Conservation (phyloP, 2,113 vertebrate species). For the Lycaon pictus region DNA sequence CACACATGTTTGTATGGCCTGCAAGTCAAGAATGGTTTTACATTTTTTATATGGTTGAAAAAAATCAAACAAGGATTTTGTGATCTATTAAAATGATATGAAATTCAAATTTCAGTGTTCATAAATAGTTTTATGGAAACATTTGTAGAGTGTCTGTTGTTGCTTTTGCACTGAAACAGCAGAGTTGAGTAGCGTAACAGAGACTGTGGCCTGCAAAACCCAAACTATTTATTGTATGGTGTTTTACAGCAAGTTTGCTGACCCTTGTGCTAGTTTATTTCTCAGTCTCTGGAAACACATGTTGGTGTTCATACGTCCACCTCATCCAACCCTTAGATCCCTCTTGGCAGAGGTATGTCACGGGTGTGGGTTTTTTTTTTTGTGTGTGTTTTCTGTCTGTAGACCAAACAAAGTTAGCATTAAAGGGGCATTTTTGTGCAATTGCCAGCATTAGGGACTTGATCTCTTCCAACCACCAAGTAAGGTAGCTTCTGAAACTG, state of each 20-base stretch:
- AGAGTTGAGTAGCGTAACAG: background rate
- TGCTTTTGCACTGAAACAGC: constrained; percentile 6
- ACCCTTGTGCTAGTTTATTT: background rate
- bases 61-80: background rate
- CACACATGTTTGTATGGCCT: background rate
- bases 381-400: background rate
- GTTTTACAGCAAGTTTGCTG: background rate
- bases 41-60: constrained; percentile 40
- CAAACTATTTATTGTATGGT: background rate
- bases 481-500: background rate
- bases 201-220: background rate
- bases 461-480: background rate
- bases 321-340: background rate
- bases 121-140: background rate
- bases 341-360: background rate
- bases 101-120: constrained; percentile 18
- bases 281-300: background rate
- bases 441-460: background rate
- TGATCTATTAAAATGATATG: constrained; percentile 34
- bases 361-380: background rate
- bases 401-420: background rate
- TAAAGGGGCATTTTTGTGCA: background rate
- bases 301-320: background rate
- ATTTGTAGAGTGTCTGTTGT: background rate
- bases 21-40: background rate